Conservation (phyloP, 2,113 vertebrate species). For the Onychostruthus taczanowskii region DNA sequence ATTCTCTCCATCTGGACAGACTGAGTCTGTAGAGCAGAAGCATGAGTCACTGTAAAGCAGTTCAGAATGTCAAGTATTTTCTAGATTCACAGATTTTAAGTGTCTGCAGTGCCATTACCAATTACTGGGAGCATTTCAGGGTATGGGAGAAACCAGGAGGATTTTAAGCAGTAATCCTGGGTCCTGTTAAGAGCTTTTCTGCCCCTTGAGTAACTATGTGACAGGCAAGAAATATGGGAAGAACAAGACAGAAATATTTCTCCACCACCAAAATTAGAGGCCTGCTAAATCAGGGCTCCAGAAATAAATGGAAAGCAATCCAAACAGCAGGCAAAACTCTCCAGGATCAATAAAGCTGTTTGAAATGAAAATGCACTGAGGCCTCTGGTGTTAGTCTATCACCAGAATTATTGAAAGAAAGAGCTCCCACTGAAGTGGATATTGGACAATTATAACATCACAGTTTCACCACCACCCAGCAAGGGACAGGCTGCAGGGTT, state of each 20-base stretch:
- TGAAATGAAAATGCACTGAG: not conserved
- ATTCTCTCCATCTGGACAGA: not conserved
- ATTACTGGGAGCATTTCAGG: not conserved
- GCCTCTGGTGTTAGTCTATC: not conserved
- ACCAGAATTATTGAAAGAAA: not conserved
- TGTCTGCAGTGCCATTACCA: not conserved
- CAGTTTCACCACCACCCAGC: not conserved
- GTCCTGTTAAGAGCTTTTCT: not conserved
- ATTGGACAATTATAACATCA: not conserved
- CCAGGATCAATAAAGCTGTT: not conserved
- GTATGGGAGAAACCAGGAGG: not conserved
- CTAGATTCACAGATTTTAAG: not conserved
- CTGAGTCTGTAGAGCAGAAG: conserved; percentile 14
- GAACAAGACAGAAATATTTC: not conserved
- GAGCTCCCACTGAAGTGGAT: not conserved
- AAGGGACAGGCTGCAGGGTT: not conserved
- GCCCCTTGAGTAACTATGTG: not conserved
- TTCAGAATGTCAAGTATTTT: conserved; percentile 10
- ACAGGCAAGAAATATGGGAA: not conserved
- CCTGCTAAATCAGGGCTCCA: not conserved
- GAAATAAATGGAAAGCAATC: not conserved
- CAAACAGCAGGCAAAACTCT: not conserved
- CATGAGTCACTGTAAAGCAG: conserved; percentile 16
- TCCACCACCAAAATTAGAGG: not conserved
- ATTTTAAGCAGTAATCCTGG: not conserved